phyloP scores from a whole-genome alignment of 2,113 vertebrate genomes.

The Spermophilus dauricus region DNA sequence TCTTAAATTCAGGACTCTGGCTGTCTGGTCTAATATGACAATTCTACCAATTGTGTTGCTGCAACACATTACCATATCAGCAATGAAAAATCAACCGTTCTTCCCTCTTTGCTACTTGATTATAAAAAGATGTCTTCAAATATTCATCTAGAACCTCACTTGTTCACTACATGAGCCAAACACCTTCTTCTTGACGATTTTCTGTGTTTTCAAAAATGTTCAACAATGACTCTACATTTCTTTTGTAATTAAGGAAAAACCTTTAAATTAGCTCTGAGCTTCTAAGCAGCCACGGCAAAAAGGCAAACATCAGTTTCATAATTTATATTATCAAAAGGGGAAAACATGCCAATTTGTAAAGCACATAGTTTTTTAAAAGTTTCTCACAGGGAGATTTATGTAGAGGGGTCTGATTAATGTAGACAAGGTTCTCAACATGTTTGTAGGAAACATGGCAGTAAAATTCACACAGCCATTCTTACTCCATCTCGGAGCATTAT shows the following conservation, averaged over 20 bases:
- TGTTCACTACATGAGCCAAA: neutral
- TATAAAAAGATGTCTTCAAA: slow-evolving; percentile 3
- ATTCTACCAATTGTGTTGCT: neutral
- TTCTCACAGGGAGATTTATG: neutral
- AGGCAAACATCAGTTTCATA: neutral
- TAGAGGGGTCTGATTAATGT: neutral
- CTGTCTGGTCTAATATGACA: neutral
- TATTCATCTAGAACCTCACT: neutral
- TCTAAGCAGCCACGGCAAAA: neutral
- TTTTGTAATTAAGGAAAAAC: slow-evolving; percentile 33
- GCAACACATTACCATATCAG: neutral
- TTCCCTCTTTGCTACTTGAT: neutral
- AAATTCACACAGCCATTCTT: slow-evolving; percentile 19
- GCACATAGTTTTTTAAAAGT: neutral
- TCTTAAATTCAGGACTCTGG: neutral
- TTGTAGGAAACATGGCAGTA: neutral
- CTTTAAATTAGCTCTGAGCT: neutral
- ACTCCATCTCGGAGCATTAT: neutral
- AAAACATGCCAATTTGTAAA: neutral
- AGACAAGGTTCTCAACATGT: neutral
- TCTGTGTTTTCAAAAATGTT: slow-evolving; percentile 2
- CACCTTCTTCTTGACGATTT: slow-evolving; percentile 3
- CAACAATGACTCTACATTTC: slow-evolving; percentile 15
- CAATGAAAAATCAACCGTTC: neutral
- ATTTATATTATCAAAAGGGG: neutral